phyloP scores from a whole-genome alignment of 2,888 invertebrate species.

The Eilema caniola region DNA sequence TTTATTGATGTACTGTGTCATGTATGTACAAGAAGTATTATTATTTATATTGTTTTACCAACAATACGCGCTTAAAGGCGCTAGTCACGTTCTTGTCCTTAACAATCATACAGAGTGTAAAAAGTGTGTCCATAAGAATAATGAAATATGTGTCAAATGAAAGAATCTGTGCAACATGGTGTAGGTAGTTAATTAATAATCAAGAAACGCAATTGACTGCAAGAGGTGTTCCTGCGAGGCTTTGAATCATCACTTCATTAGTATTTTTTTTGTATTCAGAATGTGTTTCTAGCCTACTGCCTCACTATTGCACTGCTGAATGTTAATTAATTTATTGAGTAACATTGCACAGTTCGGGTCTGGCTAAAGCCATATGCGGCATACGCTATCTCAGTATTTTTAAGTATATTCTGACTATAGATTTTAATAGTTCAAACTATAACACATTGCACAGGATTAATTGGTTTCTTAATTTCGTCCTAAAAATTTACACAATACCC shows the following conservation, averaged over 20 bases:
- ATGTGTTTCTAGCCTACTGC: slow-evolving; percentile 32
- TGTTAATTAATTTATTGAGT: slow-evolving; percentile 48
- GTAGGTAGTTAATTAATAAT: slow-evolving; percentile 44
- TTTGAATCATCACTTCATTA: slow-evolving; percentile 36
- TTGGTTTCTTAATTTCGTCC: slow-evolving; percentile 18
- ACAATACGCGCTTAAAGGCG: slow-evolving; percentile 28
- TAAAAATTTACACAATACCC: slow-evolving; percentile 23
- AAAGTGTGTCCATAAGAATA: slow-evolving; percentile 10
- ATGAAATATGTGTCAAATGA: slow-evolving; percentile 4
- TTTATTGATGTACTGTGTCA: slow-evolving; percentile 27
- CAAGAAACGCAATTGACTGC: slow-evolving; percentile 37
- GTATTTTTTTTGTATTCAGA: slow-evolving; percentile 42
- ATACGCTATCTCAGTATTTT: slow-evolving; percentile 47
- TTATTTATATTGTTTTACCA: slow-evolving; percentile 34
- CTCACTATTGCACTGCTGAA: slow-evolving; percentile 43
- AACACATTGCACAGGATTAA: slow-evolving; percentile 12
- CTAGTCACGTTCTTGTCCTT: slow-evolving; percentile 6
- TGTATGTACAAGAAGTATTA: slow-evolving; percentile 37
- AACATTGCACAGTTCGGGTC: slow-evolving; percentile 36
- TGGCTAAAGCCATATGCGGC: slow-evolving; percentile 35
- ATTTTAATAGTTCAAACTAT: neutral
- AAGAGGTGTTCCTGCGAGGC: slow-evolving; percentile 26
- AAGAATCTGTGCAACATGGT: slow-evolving; percentile 3
- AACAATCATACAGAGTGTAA: neutral
- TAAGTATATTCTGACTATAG: slow-evolving; percentile 31